These are phyloP conservation scores for Cryptoblepharus egeriae DNA, from an alignment of 2,797 vertebrate genomes.

Conservation along the genomic window DNA sequence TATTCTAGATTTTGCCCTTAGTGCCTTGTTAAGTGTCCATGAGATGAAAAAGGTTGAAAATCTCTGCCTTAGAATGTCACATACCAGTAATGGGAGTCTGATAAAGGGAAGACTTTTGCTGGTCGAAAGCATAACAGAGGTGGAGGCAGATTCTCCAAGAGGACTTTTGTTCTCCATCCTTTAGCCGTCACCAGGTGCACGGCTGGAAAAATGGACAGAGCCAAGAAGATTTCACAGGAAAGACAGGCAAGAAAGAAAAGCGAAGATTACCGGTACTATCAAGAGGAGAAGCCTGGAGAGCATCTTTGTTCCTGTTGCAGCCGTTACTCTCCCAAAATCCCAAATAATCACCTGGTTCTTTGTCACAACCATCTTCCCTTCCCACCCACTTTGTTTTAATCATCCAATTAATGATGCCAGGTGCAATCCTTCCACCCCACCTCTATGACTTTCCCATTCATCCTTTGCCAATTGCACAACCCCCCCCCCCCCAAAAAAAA, in stretches of 20 bases:
- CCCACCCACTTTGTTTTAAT: slow-evolving; percentile 31
- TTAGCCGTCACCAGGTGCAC: slow-evolving; percentile 37
- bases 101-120: slow-evolving; percentile 1
- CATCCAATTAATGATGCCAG: slow-evolving; percentile 73
- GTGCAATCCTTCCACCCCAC: slow-evolving; percentile 62
- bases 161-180: slow-evolving; percentile 52
- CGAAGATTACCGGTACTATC: slow-evolving; percentile 43
- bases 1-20: no score
- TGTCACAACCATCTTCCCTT: slow-evolving; percentile 31
- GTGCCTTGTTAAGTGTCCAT: no score
- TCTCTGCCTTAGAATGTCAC: neutral
- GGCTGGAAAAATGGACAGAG: slow-evolving; percentile 52
- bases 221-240: slow-evolving; percentile 38
- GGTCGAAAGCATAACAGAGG: slow-evolving; percentile 26
- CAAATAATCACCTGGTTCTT: slow-evolving; percentile 54
- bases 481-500: slow-evolving; percentile 27
- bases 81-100: slow-evolving; percentile 8
- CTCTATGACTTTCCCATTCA: slow-evolving; percentile 58
- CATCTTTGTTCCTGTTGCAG: slow-evolving; percentile 42
- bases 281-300: slow-evolving; percentile 31
- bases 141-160: neutral
- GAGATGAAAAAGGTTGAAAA: no score
- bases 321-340: slow-evolving; percentile 36
- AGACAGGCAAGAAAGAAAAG: slow-evolving; percentile 28
- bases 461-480: slow-evolving; percentile 49